Evolutionary conservation across 2,797 vertebrate species (phyloP).

Genomic region (Chelidonichthys spinosus): DNA sequence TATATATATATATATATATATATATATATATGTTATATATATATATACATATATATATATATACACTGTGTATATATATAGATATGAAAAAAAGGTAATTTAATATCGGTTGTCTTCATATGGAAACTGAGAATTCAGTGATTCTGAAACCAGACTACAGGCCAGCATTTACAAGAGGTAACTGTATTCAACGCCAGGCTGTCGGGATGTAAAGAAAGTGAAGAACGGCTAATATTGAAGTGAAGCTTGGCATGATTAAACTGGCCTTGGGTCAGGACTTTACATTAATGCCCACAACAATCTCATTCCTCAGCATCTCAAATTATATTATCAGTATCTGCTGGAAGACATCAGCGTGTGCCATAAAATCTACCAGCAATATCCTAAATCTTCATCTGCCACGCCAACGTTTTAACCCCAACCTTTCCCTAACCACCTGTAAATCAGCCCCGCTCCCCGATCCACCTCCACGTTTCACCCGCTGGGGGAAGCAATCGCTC

Average conservation of each 20-base stretch:
- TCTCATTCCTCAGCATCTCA: slow-evolving; percentile 6
- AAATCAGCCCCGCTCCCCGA: slow-evolving; percentile 35
- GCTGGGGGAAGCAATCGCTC: slow-evolving; percentile 48
- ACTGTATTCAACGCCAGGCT: slow-evolving; percentile 1
- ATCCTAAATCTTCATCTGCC: slow-evolving; percentile 41
- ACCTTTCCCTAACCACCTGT: slow-evolving; percentile 22
- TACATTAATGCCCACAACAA: neutral
- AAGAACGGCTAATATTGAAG: neutral
- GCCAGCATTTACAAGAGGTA: neutral
- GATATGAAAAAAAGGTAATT: too few species aligned
- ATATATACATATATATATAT: too few species aligned
- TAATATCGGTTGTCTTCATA: neutral
- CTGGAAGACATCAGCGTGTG: slow-evolving; percentile 8
- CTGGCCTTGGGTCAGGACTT: neutral
- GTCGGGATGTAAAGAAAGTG: slow-evolving; percentile 5
- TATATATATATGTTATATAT: too few species aligned
- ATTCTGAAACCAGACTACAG: neutral
- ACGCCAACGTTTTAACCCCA: slow-evolving; percentile 34
- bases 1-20: too few species aligned
- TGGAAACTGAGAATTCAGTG: neutral
- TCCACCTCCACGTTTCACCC: slow-evolving; percentile 39
- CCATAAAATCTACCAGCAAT: slow-evolving; percentile 21
- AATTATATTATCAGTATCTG: slow-evolving; percentile 31
- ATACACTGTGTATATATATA: neutral
- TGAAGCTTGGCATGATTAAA: slow-evolving; percentile 12